Evolutionary conservation across 1,140 invertebrate genomes (phyloP), one percentile per base, ranked within the genome.

Genomic region (Tribolium castaneum): DNA sequence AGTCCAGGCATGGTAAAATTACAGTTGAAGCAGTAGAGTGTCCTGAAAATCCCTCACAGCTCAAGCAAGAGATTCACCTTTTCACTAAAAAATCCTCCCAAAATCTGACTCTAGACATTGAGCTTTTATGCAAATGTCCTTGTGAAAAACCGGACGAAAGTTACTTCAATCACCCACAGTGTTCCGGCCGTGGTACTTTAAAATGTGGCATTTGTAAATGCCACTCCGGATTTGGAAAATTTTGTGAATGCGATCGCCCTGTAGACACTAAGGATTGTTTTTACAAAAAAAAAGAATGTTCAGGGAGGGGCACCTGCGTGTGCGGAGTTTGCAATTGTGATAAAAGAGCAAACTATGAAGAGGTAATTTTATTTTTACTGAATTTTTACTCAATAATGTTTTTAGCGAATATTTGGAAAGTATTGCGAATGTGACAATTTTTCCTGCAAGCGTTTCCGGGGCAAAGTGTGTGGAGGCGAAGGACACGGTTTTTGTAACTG

Each of bases 401-500:
- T 62, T 62, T 70, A 39, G 30, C 56, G 22, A 45, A 83, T 89
- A 45, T 90, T 87, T 52, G 94, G 94, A 1, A 86, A 87, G 19
- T 94, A 88, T 84, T 96, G 94, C 84, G 90, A 95, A 83, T 95
- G 93, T 84, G 92, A 95, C 84, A 91, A 93, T 82, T 93, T 92
- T 82, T 91, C 90, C 16, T 95, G 94, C 82, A 89, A 91, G 70
- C 88, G 90, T 49, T 87, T 88, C 82, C 87, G 90, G 54, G 89
- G 86, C 1, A 80, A 87, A 50, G 83, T 93, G 0, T 96, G 94
- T 86, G 91, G 90, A 77, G 93, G 93, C 78, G 84, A 88, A 73
- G 85, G 87, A 3, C 87, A 89, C 78, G 93, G 93, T 0, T 86
- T 83, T 13, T 94, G 93, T 80, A 86, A 89, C 13, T 94, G 93